Base-by-base conservation (phyloP, 2,113 vertebrate genomes). In the Campylomormyrus tamandua region DNA sequence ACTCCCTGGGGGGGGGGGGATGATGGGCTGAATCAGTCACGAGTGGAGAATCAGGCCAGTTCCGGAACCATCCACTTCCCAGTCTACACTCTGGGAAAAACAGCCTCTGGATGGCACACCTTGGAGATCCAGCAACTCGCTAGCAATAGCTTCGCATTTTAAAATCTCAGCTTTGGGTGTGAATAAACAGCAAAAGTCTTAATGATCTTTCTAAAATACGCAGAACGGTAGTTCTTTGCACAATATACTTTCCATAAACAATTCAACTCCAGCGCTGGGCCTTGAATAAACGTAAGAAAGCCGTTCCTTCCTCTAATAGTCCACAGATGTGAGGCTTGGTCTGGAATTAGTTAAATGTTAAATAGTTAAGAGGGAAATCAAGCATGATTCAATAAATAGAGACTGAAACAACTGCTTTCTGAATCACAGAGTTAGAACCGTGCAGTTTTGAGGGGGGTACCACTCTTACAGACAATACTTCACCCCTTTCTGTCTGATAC, bases 191-290 rank as follows among this genome's bases (percentile, higher is more conserved):
- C 48, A 80, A 77, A n/a, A n/a, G 27, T 77, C 42, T 77, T 48
- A 84, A 48, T n/a, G 21, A 48, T 84, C 83, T 48, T 84, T 80
- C 17, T 84, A 48, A n/a, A 48, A 84, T 48, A n/a, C 27, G 77
- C 85, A 90, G 92, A 93, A 91, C 95, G 94, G 95, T 95, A 96
- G 95, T 95, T 93, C 89, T 93, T 91, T 93, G 92, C 90, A 92
- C 94, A 94, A 94, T 92, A 94, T 94, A 95, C 93, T 95, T 95
- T 94, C 95, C 95, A 96, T 96, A 96, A 96, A 96, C 95, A 95
- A 91, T 91, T 83, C 53, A 92, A 91, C 94, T 95, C 94, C 92
- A 90, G 93, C 91, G 91, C 6, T 92, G 91, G 89, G 94, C 92
- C 94, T 93, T 94, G 94, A 95, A 94, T 93, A 95, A 94, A 96